Evolutionary conservation across 2,888 invertebrate genomes (phyloP), one percentile per base, ranked within the genome.

Genomic region (Conchocele bisecta): DNA sequence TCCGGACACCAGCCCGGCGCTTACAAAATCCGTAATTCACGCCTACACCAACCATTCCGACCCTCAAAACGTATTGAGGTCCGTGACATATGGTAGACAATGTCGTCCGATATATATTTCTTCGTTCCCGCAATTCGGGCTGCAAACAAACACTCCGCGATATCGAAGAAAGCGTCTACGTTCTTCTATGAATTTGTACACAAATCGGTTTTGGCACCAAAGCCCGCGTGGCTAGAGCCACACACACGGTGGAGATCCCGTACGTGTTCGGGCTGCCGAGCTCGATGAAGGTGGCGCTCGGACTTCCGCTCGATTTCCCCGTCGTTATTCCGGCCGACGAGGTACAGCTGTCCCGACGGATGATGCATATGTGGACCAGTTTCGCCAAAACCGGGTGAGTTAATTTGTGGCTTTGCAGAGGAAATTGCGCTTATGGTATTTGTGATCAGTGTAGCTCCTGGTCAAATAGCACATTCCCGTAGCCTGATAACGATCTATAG

Each of bases 341-440:
- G 91, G 93, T 95, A 24, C 94, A 95, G 82, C 94, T 98, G 81
- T 96, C 96, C 87, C 94, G 94, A 89, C 93, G 95, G 75, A 94
- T 97, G 91, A 97, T 98, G 97, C 94, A 94, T 89, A 97, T 97
- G 91, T 98, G 97, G 97, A 95, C 97, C 0, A 98, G 97, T 91
- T 98, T 98, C 90, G 97, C 97, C 42, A 95, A 96, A 92, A 95
- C 96, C 78, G 97, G 98, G 98, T 98, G 93, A 83, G 75, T 35
- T 4, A 7, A 39, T 17, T 22, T 1, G 39, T n/a, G n/a, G n/a
- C n/a, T n/a, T n/a, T n/a, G n/a, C n/a, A n/a, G n/a, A n/a, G n/a
- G n/a, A n/a, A n/a, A n/a, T n/a, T n/a, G n/a, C n/a, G n/a, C n/a
- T n/a, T n/a, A n/a, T n/a, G n/a, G n/a, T n/a, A n/a, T n/a, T n/a